Conservation (phyloP, 1,140 invertebrate species). For the Cherax quadricarinatus region DNA sequence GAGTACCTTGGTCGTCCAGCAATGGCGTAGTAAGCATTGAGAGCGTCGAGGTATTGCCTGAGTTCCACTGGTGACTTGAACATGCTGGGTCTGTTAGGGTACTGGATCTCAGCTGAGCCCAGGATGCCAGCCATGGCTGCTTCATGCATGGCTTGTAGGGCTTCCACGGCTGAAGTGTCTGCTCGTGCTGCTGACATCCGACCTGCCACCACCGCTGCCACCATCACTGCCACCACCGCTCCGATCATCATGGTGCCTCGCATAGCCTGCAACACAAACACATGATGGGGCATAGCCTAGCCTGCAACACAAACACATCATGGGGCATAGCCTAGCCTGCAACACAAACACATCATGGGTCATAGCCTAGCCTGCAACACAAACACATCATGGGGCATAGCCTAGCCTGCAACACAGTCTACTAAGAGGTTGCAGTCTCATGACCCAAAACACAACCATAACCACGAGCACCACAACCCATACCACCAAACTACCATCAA, state of each 20-base stretch:
- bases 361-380: constrained; percentile 36
- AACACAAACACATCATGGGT: neutral
- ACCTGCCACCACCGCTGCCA: neutral
- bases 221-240: constrained; percentile 40
- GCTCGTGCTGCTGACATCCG: neutral
- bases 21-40: constrained; percentile 69
- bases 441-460: too few relatives aligned
- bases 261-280: constrained; percentile 32
- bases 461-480: too few relatives aligned
- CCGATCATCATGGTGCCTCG: constrained; percentile 20
- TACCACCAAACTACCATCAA: too few relatives aligned
- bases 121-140: constrained; percentile 48
- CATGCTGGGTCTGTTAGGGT: constrained; percentile 54
- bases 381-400: neutral
- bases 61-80: constrained; percentile 66
- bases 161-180: neutral
- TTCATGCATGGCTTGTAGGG: constrained; percentile 35
- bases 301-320: neutral
- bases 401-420: too few relatives aligned
- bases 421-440: too few relatives aligned
- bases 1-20: constrained; percentile 62
- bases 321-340: too few relatives aligned
- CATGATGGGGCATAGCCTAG: neutral
- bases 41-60: constrained; percentile 60
- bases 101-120: constrained; percentile 50